Percentiles rank a stretch among this genome's conserved stretches.
Conservation (phyloP, 2,113 vertebrate species). For the Mesocricetus auratus region DNA sequence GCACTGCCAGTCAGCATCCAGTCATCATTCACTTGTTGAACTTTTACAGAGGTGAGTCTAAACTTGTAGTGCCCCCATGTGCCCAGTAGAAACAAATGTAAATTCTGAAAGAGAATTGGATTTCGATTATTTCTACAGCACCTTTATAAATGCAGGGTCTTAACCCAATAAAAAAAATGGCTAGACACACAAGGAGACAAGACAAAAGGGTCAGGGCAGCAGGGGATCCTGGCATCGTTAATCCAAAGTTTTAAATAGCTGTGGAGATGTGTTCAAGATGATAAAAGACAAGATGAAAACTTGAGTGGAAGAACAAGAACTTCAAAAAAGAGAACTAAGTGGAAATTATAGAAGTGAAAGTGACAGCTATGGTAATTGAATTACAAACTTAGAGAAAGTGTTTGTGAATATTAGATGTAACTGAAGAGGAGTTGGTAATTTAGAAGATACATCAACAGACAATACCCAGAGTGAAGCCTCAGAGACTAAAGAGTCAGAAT, state of each 20-base stretch:
- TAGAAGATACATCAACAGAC: not conserved
- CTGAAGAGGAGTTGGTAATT: conserved; percentile 16
- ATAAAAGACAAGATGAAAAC: conserved; percentile 14
- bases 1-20: not conserved
- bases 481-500: not conserved
- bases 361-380: conserved; percentile 1
- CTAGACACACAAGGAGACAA: not conserved
- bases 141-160: not conserved
- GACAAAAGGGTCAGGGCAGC: not conserved
- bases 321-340: not conserved
- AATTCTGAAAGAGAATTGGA: conserved; percentile 1
- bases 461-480: not conserved
- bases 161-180: not conserved
- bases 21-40: not conserved
- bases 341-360: conserved; percentile 8
- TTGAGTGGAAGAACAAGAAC: conserved; percentile 1
- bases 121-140: conserved; percentile 14
- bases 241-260: conserved; percentile 27
- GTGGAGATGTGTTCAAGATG: not conserved
- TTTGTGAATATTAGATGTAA: conserved; percentile 4
- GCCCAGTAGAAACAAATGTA: not conserved
- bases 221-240: not conserved
- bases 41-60: not conserved
- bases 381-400: not conserved
- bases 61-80: not conserved